Base-by-base conservation (phyloP, 2,888 invertebrate species). In the Eristalinus sepulchralis region DNA sequence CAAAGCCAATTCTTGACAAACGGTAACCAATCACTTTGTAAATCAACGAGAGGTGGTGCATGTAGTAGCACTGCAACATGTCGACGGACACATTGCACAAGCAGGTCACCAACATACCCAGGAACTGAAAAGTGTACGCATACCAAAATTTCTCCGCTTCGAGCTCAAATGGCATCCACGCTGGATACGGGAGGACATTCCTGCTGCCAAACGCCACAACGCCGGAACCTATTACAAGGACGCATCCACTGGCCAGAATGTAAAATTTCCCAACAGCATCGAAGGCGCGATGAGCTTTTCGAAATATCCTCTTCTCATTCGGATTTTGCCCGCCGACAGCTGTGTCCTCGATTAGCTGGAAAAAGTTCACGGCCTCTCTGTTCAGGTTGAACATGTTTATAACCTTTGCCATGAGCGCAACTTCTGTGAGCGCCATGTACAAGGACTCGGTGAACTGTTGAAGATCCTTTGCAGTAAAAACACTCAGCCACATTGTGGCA, bases 161-260 rank as follows among this genome's bases (percentile, higher is more conserved):
- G 11, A 80, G 88, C 22, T 91, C 90, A 55, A 92, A 92, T 8
- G 91, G 91, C 70, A 91, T 89, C 84, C 91, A 92, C 34, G 88
- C 90, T 13, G 88, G 86, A 39, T 89, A 91, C 1, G 91, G 91
- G 62, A 92, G 59, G 6, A 89, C 89, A 17, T 90, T 89, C 0
- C 82, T 67, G 2, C 76, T 71, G 71, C 86, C 89, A 1, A 89
- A 34, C 0, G 89, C 66, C 0, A 88, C 88, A 1, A 13, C 27
- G 20, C 22, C 10, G 5, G 68, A 81, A 13, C n/a, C 89, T 0
- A 76, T 39, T 0, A 72, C 0, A 0, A 88, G 80, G 39, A 89
- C 89, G 1, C 27, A 20, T 0, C 86, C 5, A 63, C 86, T 79
- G 0, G 87, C 85, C 0, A 34, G 55, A 2, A 89, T 78, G 31